Evolutionary conservation across 2,888 invertebrate species (phyloP).

Genomic region (Scaptomyza cyrtandrae): DNA sequence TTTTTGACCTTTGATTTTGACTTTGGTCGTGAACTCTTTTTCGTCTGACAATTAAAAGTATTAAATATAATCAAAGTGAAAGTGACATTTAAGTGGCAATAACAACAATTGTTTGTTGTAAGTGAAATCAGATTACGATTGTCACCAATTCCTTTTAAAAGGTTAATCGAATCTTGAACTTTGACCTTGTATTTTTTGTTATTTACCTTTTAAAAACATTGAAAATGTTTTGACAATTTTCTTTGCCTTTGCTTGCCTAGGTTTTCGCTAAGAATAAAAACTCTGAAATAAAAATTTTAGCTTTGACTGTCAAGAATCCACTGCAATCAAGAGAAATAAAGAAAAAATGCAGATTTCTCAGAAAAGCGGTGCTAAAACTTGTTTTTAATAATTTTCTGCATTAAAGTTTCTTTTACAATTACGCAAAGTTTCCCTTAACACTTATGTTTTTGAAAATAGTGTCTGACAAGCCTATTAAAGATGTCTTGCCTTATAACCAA

Average conservation of each 20-base stretch:
- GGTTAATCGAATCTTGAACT: conserved; percentile 1
- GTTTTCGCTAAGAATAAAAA: no score
- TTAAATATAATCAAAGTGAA: conserved; percentile 15
- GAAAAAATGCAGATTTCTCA: no score
- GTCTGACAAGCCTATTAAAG: neutral
- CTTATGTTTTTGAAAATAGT: no score
- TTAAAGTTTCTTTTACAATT: neutral
- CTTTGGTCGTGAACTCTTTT: conserved; percentile 20
- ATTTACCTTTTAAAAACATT: no score
- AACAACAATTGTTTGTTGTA: neutral
- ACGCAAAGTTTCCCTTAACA: neutral
- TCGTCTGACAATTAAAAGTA: conserved; percentile 27
- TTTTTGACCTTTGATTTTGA: conserved; percentile 32
- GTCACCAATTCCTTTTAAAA: neutral
- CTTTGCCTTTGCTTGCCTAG: no score
- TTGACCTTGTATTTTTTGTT: neutral
- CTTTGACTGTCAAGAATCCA: no score
- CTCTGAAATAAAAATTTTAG: no score
- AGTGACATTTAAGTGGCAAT: conserved; percentile 10
- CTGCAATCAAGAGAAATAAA: no score
- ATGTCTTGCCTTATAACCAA: neutral
- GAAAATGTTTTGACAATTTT: no score
- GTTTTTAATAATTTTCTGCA: no score
- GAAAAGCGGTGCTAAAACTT: no score
- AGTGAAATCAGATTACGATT: neutral